These are phyloP conservation scores for Hololepta plana DNA, from an alignment of 2,888 invertebrate genomes.

Conservation along the genomic window DNA sequence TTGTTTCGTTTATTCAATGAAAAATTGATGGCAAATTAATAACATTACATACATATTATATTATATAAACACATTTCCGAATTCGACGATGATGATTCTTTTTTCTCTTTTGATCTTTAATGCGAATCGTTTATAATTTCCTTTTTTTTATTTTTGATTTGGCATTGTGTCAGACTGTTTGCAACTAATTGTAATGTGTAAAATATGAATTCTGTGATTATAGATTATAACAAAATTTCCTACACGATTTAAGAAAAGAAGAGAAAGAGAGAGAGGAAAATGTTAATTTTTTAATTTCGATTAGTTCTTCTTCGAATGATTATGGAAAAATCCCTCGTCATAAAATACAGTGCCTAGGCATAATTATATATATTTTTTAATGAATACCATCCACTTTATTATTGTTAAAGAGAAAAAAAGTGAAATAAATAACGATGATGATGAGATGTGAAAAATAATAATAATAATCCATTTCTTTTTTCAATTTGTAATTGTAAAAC, in stretches of 20 bases:
- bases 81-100: constrained; percentile 4
- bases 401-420: constrained; percentile 15
- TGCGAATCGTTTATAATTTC: constrained; percentile 1
- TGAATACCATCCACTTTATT: constrained; percentile 23
- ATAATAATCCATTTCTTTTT: constrained; percentile 12
- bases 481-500: constrained; percentile 14
- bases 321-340: constrained; percentile 18
- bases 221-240: constrained; percentile 23
- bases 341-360: constrained; percentile 28
- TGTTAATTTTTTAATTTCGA: neutral
- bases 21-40: constrained; percentile 1
- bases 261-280: constrained; percentile 1
- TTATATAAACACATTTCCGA: constrained; percentile 6
- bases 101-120: neutral
- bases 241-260: constrained; percentile 12
- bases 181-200: too few species aligned
- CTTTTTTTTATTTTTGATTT: constrained; percentile 5
- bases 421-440: too few species aligned
- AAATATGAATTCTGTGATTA: constrained; percentile 22
- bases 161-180: constrained; percentile 13
- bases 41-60: constrained; percentile 1
- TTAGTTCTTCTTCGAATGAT: constrained; percentile 10
- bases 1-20: too few species aligned
- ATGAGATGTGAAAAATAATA: constrained; percentile 20
- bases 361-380: constrained; percentile 25